Evolutionary conservation across 2,888 invertebrate species (phyloP).

Genomic region (Neoitamus cyanurus): DNA sequence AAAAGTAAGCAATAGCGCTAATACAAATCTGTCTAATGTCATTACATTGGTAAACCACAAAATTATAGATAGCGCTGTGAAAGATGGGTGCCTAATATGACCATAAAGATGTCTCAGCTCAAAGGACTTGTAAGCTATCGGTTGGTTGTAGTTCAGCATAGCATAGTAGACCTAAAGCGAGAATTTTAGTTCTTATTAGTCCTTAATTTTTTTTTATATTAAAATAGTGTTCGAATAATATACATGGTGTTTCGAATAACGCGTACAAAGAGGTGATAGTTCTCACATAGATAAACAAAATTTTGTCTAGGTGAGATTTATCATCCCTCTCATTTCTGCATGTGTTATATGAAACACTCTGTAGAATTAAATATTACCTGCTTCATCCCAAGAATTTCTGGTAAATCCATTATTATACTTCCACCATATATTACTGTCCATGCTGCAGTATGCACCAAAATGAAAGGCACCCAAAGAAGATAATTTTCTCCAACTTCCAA

Average conservation of each 20-base stretch:
- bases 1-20: conserved; percentile 68
- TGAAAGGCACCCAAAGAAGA: conserved; percentile 67
- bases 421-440: conserved; percentile 73
- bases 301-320: no score
- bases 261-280: no score
- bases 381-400: conserved; percentile 72
- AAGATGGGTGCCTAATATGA: conserved; percentile 75
- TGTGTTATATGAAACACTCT: no score
- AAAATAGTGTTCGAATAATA: no score
- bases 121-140: conserved; percentile 69
- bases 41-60: conserved; percentile 72
- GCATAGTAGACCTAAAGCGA: conserved; percentile 68
- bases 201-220: no score
- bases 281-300: no score
- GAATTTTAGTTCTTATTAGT: no score
- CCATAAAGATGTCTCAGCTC: conserved; percentile 68
- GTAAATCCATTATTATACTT: conserved; percentile 72
- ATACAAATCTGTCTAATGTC: conserved; percentile 72
- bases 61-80: conserved; percentile 69
- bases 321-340: no score
- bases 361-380: conserved; percentile 65
- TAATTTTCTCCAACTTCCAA: conserved; percentile 67
- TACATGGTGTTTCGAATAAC: no score
- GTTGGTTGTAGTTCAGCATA: conserved; percentile 68
- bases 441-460: conserved; percentile 67